phyloP scores from a whole-genome alignment of 2,113 vertebrate species.

The Bolborhynchus lineola region DNA sequence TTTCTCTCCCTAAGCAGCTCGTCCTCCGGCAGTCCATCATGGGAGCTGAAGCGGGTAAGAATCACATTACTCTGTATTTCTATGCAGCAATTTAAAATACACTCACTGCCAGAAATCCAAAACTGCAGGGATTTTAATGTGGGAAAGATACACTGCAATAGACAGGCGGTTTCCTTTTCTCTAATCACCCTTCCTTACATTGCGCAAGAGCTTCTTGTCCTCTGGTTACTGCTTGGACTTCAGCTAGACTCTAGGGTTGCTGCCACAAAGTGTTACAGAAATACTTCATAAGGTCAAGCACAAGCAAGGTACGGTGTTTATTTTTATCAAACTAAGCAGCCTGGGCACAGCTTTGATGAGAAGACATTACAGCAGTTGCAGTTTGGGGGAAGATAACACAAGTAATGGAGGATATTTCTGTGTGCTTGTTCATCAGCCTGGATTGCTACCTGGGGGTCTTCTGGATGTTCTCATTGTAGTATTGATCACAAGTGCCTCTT shows the following conservation, averaged over 20 bases:
- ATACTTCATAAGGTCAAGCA: neutral
- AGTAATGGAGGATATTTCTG: neutral
- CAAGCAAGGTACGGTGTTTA: neutral
- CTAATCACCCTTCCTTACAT: neutral
- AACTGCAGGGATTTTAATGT: neutral
- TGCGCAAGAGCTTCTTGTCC: neutral
- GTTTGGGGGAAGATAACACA: neutral
- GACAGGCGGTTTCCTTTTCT: neutral
- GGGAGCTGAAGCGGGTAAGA: conserved; percentile 88
- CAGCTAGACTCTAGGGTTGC: neutral
- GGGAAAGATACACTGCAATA: neutral
- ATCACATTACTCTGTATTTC: neutral
- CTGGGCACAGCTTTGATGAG: neutral
- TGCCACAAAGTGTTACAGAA: neutral
- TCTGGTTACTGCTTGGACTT: neutral
- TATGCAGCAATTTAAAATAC: neutral
- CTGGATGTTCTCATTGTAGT: neutral
- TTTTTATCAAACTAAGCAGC: neutral
- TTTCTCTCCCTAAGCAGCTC: conserved; percentile 92
- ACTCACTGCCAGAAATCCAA: neutral
- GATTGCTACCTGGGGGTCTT: neutral
- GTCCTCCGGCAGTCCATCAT: conserved; percentile 88
- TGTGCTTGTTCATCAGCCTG: neutral
- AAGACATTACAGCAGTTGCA: neutral
- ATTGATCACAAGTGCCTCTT: neutral